phyloP scores from a whole-genome alignment of 2,797 vertebrate species.

The Brachymystax lenok region DNA sequence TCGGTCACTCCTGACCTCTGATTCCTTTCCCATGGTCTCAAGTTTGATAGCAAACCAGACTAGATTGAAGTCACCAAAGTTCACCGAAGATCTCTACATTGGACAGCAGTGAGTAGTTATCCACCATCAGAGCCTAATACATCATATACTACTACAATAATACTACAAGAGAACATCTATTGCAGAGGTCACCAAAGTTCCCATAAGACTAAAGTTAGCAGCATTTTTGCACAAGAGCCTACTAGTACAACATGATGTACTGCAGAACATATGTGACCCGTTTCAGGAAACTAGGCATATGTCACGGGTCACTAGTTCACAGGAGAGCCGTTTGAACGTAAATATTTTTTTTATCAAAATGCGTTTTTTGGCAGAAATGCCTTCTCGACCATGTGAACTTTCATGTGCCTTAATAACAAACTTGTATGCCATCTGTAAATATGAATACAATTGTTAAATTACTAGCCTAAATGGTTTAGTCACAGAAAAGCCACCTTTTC shows the following conservation, averaged over 20 bases:
- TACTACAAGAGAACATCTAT: not conserved
- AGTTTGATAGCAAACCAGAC: not conserved
- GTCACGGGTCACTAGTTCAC: not conserved
- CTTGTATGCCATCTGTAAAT: too few relatives aligned
- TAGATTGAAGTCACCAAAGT: constrained; percentile 22
- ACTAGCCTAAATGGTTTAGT: too few relatives aligned
- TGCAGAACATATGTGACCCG: constrained; percentile 7
- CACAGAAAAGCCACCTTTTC: too few relatives aligned
- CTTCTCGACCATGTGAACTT: too few relatives aligned
- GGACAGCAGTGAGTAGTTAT: not conserved
- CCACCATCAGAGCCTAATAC: not conserved
- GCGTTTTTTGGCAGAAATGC: too few relatives aligned
- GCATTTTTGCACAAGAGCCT: not conserved
- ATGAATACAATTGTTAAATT: too few relatives aligned
- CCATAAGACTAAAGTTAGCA: not conserved
- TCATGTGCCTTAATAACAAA: too few relatives aligned
- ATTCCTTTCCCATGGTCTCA: not conserved
- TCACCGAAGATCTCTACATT: constrained; percentile 21
- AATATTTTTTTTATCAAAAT: too few relatives aligned
- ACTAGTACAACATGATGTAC: constrained; percentile 21
- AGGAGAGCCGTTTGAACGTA: too few relatives aligned
- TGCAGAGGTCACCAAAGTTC: constrained; percentile 29
- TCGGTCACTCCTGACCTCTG: constrained; percentile 21
- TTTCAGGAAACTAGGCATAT: too few relatives aligned
- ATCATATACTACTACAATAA: not conserved